Evolutionary conservation across 2,797 vertebrate genomes (phyloP).

Genomic region (Microchirus variegatus): DNA sequence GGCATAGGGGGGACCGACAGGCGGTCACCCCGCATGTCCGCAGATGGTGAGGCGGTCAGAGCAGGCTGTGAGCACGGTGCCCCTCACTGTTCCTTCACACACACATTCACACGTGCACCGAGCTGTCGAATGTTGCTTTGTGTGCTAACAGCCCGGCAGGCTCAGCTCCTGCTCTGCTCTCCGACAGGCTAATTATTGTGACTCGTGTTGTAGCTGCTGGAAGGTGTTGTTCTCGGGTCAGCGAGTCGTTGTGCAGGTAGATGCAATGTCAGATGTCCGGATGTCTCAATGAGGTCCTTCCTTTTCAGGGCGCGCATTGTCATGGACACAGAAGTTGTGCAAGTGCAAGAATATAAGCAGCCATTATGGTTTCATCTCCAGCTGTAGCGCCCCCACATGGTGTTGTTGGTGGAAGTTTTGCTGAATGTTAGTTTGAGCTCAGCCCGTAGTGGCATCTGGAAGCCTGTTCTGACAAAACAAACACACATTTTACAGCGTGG

Average conservation of each 20-base stretch:
- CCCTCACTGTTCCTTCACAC: conserved; percentile 48
- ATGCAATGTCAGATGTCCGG: neutral
- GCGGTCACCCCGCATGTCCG: conserved; percentile 70
- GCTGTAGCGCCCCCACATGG: neutral
- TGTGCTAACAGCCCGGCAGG: conserved; percentile 58
- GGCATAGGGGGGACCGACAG: conserved; percentile 68
- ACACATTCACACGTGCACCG: conserved; percentile 10
- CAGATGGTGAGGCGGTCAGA: conserved; percentile 80
- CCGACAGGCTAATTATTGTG: conserved; percentile 61
- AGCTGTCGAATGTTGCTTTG: conserved; percentile 58
- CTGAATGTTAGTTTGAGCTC: too few relatives aligned
- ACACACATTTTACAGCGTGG: neutral
- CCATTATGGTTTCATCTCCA: neutral
- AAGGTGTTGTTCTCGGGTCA: conserved; percentile 20
- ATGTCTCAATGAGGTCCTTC: neutral
- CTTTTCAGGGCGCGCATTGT: neutral
- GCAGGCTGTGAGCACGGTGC: conserved; percentile 65
- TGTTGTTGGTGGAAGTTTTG: too few relatives aligned
- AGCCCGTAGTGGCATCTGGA: too few relatives aligned
- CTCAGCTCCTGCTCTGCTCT: conserved; percentile 57
- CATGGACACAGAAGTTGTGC: neutral
- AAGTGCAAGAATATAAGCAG: too few relatives aligned
- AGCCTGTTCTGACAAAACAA: neutral
- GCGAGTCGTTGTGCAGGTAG: conserved; percentile 20
- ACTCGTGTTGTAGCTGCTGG: conserved; percentile 31